Evolutionary conservation across 2,113 vertebrate species (phyloP), one percentile per base, ranked within the genome.

Genomic region (Mohoua ochrocephala): DNA sequence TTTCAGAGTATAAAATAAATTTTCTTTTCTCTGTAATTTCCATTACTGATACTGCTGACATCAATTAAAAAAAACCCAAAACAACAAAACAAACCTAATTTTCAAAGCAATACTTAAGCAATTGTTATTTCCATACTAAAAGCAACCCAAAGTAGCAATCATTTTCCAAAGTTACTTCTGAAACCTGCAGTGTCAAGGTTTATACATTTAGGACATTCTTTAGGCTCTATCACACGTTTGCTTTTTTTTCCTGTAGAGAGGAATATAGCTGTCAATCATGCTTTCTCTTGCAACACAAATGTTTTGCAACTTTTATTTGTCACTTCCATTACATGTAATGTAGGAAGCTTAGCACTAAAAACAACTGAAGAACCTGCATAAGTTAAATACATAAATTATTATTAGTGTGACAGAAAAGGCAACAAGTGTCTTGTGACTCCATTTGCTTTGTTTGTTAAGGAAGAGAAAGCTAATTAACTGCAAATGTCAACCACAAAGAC

Each of bases 391-490:
- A 89, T 92, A 96, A 91, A 96, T 96, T 97, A 97, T 93, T 93
- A 96, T 79, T 5, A 97, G 37, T 83, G 86, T 93, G 94, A 97
- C 92, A 97, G 80, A 95, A 93, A 94, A 96, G 59, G 88, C 87
- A 97, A 95, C 60, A 60, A 96, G 79, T 91, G 73, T 74, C 87
- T 92, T 94, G 93, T 53, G 56, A 95, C 73, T 96, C 87, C 92
- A 89, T 96, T 97, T 96, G 91, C 76, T 94, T 93, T 97, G 95
- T 97, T 98, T 97, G 81, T 96, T 96, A 95, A 96, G 35, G 56
- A 97, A 94, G 79, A 97, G 96, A 98, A 96, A 96, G 84, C 84
- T 95, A 97, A 98, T 97, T 97, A 97, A 95, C 89, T 95, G 91
- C 85, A 97, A 95, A 92, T 64, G 59, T 78, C 94, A 98, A 84